phyloP scores from a whole-genome alignment of 2,888 invertebrate genomes.

The Labia minor region DNA sequence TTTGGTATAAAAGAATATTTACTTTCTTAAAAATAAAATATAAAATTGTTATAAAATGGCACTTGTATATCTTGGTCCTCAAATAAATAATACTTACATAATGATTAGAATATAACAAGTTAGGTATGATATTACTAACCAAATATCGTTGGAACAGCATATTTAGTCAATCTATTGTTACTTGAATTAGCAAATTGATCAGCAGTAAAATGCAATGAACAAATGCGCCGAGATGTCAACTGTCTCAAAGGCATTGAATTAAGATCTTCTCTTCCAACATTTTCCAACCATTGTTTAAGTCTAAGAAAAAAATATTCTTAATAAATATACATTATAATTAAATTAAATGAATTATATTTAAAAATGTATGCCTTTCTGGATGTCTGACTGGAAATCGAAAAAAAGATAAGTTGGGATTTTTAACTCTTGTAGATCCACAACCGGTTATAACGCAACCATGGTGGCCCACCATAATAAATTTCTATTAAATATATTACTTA shows the following conservation, averaged over 20 bases:
- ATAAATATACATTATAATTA: too few species aligned
- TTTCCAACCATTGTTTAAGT: not conserved
- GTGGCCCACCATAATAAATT: not conserved
- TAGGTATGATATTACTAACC: not conserved
- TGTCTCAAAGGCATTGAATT: not conserved
- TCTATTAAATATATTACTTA: not conserved
- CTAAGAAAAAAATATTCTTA: too few species aligned
- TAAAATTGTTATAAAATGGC: too few species aligned
- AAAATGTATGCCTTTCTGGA: not conserved
- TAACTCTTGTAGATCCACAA: not conserved
- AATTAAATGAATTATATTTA: too few species aligned
- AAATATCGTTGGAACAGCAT: not conserved
- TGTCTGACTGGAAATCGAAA: not conserved
- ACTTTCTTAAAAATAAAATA: too few species aligned
- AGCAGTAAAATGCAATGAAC: not conserved
- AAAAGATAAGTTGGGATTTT: not conserved
- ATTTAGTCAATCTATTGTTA: not conserved
- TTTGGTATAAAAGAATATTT: too few species aligned
- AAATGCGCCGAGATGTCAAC: not conserved
- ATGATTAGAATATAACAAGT: not conserved
- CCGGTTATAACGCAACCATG: not conserved
- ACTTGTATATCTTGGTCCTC: not conserved
- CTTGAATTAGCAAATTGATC: slow-evolving; percentile 13
- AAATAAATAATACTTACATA: not conserved
- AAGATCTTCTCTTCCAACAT: slow-evolving; percentile 4